Evolutionary conservation across 2,797 vertebrate genomes (phyloP), one percentile per base, ranked within the genome.

Genomic region (Hyperoplus lanceolatus): DNA sequence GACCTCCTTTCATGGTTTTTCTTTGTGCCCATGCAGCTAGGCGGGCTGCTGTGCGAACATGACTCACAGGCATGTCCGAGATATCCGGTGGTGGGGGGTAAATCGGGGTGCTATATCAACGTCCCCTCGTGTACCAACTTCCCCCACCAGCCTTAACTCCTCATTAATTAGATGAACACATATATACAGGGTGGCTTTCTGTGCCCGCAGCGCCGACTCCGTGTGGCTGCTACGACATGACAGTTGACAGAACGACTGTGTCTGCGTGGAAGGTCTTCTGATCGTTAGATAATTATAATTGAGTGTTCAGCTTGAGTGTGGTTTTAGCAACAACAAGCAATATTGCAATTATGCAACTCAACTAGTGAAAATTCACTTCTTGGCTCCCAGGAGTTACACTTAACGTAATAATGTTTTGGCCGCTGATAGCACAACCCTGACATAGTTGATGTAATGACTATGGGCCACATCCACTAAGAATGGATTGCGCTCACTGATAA

Each of bases 111-210:
- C 63, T 92, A 87, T 56, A 91, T 91, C 92, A 91, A 81, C 68
- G 86, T 90, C 88, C 80, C 71, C 15, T 38, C 49, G 4, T 70
- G 29, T 3, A 65, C 83, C 70, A 13, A 72, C 43, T 63, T 60
- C 73, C 60, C 68, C 73, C 14, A 46, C 45, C 67, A 75, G 79
- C 73, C 68, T 62, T 66, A 83, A 82, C 64, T 89, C 75, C 81
- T 92, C 88, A 93, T 92, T 93, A 91, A 90, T 92, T 86, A 90
- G 87, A 83, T 69, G 51, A 86, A 70, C 36, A 16, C 69, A 58
- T 77, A 58, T 77, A 73, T 78, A 56, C 64, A 54, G 69, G 39
- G 59, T 77, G 69, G 72, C 39, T 56, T 80, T 82, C 68, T 13
- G 42, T 68, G 72, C 80, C 75, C 2, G 46, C 62, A 48, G 82